A percentile compares a stretch with the other conserved stretches of the same genome.
phyloP scores from a whole-genome alignment of 2,888 invertebrate species.

The Lacanobia wlatinum region DNA sequence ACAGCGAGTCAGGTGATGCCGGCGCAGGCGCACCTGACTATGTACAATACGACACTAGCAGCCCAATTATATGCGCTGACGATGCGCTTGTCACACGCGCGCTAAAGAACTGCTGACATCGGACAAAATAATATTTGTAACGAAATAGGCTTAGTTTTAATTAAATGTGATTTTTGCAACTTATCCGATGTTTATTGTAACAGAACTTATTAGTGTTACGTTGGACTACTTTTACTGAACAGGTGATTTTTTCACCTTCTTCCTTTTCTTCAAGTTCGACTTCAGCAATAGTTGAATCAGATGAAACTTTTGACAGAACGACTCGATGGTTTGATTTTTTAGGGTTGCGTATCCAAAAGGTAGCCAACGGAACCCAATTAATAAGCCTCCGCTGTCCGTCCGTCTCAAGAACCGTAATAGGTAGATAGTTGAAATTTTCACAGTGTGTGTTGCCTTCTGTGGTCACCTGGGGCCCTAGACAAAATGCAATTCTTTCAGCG shows the following conservation, averaged over 20 bases:
- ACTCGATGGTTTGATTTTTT: not conserved
- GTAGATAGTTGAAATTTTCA: too few species aligned
- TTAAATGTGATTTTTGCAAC: not conserved
- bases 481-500: too few species aligned
- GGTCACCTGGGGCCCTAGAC: too few species aligned
- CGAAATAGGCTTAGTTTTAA: not conserved
- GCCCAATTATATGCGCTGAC: constrained; percentile 29
- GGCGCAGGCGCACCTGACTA: constrained; percentile 30
- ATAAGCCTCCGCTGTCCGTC: too few species aligned
- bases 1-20: not conserved
- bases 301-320: not conserved
- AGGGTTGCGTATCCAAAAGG: too few species aligned
- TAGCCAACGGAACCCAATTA: too few species aligned
- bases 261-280: too few species aligned
- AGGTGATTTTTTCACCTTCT: too few species aligned
- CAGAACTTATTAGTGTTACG: not conserved
- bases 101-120: not conserved
- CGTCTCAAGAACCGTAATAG: too few species aligned
- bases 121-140: not conserved
- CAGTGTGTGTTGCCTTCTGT: too few species aligned
- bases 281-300: too few species aligned
- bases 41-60: constrained; percentile 32
- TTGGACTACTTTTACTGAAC: too few species aligned
- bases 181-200: not conserved
- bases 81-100: constrained; percentile 27